Conservation (phyloP, 2,797 vertebrate genomes). For the Pangasius mekongensis region DNA sequence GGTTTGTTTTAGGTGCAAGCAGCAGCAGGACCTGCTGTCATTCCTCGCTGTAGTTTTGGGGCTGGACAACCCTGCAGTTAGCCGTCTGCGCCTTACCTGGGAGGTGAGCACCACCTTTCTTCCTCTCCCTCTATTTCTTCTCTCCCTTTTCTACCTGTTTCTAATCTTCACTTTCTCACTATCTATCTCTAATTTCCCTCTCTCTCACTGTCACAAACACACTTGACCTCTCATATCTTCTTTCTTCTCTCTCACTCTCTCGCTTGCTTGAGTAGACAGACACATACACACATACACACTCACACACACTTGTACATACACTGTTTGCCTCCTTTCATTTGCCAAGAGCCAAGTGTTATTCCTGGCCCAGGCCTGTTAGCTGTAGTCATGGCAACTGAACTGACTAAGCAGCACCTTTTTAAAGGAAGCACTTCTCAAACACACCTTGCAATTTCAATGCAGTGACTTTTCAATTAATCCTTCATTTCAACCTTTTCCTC, state of each 20-base stretch:
- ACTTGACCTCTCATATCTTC: not conserved
- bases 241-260: not conserved
- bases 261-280: conserved; percentile 20
- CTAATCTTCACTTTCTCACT: conserved; percentile 15
- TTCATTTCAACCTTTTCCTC: not conserved
- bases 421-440: conserved; percentile 35
- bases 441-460: conserved; percentile 26
- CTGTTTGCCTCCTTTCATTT: conserved; percentile 36
- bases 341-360: conserved; percentile 49
- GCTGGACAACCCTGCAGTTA: conserved; percentile 89
- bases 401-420: conserved; percentile 42
- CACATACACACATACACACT: conserved; percentile 20
- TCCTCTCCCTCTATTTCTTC: not conserved
- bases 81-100: conserved; percentile 92
- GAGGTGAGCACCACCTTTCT: conserved; percentile 77
- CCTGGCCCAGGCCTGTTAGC: conserved; percentile 47
- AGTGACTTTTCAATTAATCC: not conserved
- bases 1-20: conserved; percentile 83
- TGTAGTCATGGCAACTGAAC: conserved; percentile 52
- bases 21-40: conserved; percentile 94
- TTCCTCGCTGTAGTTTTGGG: conserved; percentile 93
- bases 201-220: conserved; percentile 18
- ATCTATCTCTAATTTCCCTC: conserved; percentile 11
- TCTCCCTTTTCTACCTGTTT: conserved; percentile 3
- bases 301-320: not conserved